These are phyloP conservation scores for Leptosomus discolor DNA, from an alignment of 2,113 vertebrate genomes.

Conservation along the genomic window DNA sequence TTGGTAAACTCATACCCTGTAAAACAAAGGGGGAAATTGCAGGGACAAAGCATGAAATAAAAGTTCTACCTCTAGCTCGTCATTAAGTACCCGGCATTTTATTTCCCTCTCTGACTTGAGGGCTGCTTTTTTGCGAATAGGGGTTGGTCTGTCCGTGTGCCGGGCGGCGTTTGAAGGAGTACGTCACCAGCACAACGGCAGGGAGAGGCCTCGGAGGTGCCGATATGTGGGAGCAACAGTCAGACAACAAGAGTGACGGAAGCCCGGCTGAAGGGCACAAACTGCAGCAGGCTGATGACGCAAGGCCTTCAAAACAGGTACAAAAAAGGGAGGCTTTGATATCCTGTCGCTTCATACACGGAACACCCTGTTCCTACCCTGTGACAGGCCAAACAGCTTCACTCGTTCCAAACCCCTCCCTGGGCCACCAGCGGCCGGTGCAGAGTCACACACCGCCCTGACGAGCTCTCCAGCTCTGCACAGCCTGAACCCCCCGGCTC, in stretches of 20 bases:
- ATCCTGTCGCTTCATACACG: neutral
- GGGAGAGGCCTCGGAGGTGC: neutral
- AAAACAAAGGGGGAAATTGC: conserved; percentile 57
- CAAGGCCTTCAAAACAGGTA: neutral
- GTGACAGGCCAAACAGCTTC: neutral
- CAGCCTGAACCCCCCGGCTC: neutral
- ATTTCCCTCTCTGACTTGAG: conserved; percentile 13
- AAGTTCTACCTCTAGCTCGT: conserved; percentile 12
- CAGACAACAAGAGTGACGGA: neutral
- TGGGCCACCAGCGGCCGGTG: too few relatives aligned
- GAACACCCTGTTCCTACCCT: neutral
- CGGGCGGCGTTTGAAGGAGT: neutral
- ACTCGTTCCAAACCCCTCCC: neutral
- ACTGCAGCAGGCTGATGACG: neutral
- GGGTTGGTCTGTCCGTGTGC: neutral
- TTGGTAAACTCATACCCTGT: conserved; percentile 44
- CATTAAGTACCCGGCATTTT: neutral
- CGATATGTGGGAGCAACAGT: accelerated
- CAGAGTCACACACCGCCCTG: neutral
- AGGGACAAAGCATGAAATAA: conserved; percentile 15
- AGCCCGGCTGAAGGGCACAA: neutral
- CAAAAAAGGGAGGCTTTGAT: neutral
- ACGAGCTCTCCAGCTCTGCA: neutral
- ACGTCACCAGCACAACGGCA: neutral
- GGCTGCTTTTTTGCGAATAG: neutral